Conservation (phyloP, 2,113 vertebrate genomes). For the Zapus hudsonius region DNA sequence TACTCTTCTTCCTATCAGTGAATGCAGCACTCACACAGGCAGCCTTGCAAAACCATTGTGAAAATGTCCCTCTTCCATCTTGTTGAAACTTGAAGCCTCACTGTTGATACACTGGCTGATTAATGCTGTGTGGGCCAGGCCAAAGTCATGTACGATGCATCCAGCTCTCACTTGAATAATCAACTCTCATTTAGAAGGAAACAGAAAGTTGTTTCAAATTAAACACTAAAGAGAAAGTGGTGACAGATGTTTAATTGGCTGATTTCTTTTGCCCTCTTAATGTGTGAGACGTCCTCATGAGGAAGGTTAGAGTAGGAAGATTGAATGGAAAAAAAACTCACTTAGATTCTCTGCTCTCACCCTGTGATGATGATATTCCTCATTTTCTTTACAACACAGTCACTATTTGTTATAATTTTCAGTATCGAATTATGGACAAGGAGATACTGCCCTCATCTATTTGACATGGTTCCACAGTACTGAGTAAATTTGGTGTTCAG, state of each 20-base stretch:
- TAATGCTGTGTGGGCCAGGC: conserved; percentile 45
- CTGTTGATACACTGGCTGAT: conserved; percentile 33
- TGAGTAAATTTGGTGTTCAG: neutral
- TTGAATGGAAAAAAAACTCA: conserved; percentile 23
- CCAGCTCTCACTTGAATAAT: conserved; percentile 43
- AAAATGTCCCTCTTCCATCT: conserved; percentile 48
- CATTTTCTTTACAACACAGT: conserved; percentile 22
- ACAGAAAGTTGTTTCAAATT: conserved; percentile 69
- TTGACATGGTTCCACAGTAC: neutral
- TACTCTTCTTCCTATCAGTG: conserved; percentile 51
- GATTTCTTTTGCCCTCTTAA: conserved; percentile 66
- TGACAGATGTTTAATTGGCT: conserved; percentile 49
- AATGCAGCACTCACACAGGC: neutral
- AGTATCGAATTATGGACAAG: neutral
- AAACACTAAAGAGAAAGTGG: conserved; percentile 53
- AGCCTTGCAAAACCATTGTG: conserved; percentile 35
- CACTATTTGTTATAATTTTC: neutral
- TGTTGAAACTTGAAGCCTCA: conserved; percentile 49
- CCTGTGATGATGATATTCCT: neutral
- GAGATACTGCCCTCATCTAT: neutral
- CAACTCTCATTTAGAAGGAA: conserved; percentile 65
- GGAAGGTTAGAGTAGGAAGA: conserved; percentile 32
- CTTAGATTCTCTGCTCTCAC: conserved; percentile 31
- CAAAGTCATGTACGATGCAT: conserved; percentile 55
- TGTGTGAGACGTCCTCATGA: conserved; percentile 42